Percentiles rank a stretch among this genome's conserved stretches.
phyloP scores from a whole-genome alignment of 2,888 invertebrate genomes.

The Gortyna flavago region DNA sequence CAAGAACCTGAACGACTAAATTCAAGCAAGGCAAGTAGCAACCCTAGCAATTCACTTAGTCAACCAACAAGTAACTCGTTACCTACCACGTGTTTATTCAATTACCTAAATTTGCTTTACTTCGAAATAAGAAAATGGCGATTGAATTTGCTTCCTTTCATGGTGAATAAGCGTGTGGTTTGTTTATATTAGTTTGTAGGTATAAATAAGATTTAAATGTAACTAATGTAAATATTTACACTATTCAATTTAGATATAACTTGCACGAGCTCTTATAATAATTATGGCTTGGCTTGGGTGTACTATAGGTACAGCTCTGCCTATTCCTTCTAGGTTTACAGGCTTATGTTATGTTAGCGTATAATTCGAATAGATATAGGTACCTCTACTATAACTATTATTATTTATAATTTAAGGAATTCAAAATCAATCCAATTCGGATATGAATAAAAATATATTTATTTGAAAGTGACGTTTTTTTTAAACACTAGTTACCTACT shows the following conservation, averaged over 20 bases:
- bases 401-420: background rate
- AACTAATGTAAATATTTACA: background rate
- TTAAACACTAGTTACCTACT: background rate
- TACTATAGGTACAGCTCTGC: background rate
- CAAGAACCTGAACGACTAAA: background rate
- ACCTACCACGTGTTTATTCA: slow-evolving; percentile 24
- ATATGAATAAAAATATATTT: slow-evolving; percentile 1
- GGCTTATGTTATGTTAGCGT: background rate
- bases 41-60: slow-evolving; percentile 38
- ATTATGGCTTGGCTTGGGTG: background rate
- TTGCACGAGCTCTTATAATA: background rate
- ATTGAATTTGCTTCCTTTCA: slow-evolving; percentile 36
- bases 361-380: background rate
- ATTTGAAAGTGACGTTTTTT: slow-evolving; percentile 11
- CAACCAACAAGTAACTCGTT: slow-evolving; percentile 25
- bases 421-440: background rate
- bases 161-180: slow-evolving; percentile 16
- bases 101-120: slow-evolving; percentile 38
- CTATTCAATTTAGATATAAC: background rate
- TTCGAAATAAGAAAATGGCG: slow-evolving; percentile 47
- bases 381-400: background rate
- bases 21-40: background rate
- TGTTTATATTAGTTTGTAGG: slow-evolving; percentile 1
- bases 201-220: slow-evolving; percentile 1
- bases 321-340: background rate